Evolutionary conservation across 2,888 invertebrate genomes (phyloP).

Genomic region (Polydrusus pterygomalis): DNA sequence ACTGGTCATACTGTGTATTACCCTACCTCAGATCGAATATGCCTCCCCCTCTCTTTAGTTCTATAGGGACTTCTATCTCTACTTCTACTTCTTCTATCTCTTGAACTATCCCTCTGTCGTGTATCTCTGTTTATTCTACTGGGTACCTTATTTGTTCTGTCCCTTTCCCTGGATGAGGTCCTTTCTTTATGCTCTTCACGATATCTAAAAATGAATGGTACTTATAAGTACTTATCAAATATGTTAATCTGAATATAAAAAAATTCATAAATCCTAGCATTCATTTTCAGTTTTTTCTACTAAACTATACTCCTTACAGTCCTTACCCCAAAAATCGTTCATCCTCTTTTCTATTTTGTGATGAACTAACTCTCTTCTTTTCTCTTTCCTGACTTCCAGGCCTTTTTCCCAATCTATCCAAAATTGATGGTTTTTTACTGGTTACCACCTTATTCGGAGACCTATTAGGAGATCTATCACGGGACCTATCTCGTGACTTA

Average conservation of each 20-base stretch:
- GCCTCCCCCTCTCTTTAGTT: constrained; percentile 56
- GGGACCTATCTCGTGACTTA: constrained; percentile 37
- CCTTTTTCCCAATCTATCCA: constrained; percentile 73
- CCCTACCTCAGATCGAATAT: constrained; percentile 49
- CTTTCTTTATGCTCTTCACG: constrained; percentile 24
- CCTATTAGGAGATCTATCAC: constrained; percentile 25
- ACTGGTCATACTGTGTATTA: neutral
- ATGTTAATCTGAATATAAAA: too few relatives aligned
- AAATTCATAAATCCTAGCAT: too few relatives aligned
- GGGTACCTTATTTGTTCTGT: constrained; percentile 20
- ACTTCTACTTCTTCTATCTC: constrained; percentile 59
- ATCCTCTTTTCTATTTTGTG: constrained; percentile 66
- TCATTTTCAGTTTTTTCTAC: too few relatives aligned
- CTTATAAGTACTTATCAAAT: too few relatives aligned
- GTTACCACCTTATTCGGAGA: constrained; percentile 58
- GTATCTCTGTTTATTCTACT: constrained; percentile 26
- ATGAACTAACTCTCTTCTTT: constrained; percentile 60
- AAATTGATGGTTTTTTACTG: constrained; percentile 69
- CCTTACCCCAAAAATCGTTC: constrained; percentile 67
- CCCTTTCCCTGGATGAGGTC: constrained; percentile 31
- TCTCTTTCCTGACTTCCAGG: constrained; percentile 50
- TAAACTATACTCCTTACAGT: neutral
- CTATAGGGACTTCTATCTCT: constrained; percentile 46
- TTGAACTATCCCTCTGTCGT: constrained; percentile 23
- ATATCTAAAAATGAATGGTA: constrained; percentile 29